These are phyloP conservation scores for Drosophila antonietae DNA, from an alignment of 2,888 invertebrate species.

Conservation along the genomic window DNA sequence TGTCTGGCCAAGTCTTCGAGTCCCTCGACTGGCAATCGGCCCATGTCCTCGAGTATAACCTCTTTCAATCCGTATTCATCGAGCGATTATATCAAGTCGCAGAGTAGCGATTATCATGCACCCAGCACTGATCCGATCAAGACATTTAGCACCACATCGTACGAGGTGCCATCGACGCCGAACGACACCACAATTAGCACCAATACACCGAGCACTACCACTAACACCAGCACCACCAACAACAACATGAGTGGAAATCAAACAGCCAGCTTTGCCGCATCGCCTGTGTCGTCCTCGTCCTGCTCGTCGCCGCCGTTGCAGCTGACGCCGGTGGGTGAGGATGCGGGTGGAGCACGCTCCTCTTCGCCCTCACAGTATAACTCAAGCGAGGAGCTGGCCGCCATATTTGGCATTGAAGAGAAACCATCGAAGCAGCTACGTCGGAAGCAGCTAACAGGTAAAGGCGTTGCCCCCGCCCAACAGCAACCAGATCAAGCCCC, in stretches of 20 bases:
- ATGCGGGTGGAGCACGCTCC: slow-evolving; percentile 60
- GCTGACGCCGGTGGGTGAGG: slow-evolving; percentile 72
- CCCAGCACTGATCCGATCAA: slow-evolving; percentile 84
- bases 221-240: slow-evolving; percentile 37
- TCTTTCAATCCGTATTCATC: slow-evolving; percentile 84
- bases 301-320: slow-evolving; percentile 81
- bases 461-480: slow-evolving; percentile 60
- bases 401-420: slow-evolving; percentile 86
- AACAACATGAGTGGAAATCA: slow-evolving; percentile 43
- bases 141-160: slow-evolving; percentile 85
- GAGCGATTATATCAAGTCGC: slow-evolving; percentile 84
- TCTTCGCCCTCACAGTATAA: slow-evolving; percentile 87
- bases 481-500: slow-evolving; percentile 26
- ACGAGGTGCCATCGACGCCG: slow-evolving; percentile 83
- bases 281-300: slow-evolving; percentile 48
- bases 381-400: slow-evolving; percentile 88
- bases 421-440: slow-evolving; percentile 61
- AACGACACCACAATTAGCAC: slow-evolving; percentile 81
- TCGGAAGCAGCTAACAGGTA: slow-evolving; percentile 64
- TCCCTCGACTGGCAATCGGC: slow-evolving; percentile 78
- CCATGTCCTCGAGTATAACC: slow-evolving; percentile 84
- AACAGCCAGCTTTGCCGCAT: slow-evolving; percentile 20
- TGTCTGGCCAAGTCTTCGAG: slow-evolving; percentile 84
- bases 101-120: slow-evolving; percentile 84
- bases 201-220: slow-evolving; percentile 49